Conservation (phyloP, 1,140 invertebrate species). For the Drosophila setifemur region DNA sequence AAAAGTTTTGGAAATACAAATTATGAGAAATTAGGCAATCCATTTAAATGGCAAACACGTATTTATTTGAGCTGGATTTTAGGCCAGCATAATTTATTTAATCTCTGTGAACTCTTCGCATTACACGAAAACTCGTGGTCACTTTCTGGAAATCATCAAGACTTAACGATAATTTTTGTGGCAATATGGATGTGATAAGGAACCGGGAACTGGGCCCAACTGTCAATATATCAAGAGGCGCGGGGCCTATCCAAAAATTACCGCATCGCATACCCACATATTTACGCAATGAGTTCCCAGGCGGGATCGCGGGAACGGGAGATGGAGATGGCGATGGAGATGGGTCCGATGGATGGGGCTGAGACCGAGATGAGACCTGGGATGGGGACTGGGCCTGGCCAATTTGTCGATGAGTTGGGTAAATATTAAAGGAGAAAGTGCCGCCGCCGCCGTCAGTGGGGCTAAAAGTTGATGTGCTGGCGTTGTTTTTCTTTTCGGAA, state of each 20-base stretch:
- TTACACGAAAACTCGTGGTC: constrained; percentile 24
- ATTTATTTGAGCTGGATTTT: constrained; percentile 1
- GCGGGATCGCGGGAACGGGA: constrained; percentile 7
- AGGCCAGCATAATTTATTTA: constrained; percentile 37
- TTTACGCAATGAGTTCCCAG: constrained; percentile 56
- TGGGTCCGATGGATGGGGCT: not conserved
- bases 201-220: constrained; percentile 35
- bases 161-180: constrained; percentile 13
- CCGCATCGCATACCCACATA: constrained; percentile 48
- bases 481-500: constrained; percentile 38
- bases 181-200: constrained; percentile 38
- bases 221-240: constrained; percentile 51
- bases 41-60: constrained; percentile 23
- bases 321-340: not conserved
- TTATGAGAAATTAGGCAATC: constrained; percentile 24
- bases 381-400: constrained; percentile 36
- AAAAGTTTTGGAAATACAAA: not conserved
- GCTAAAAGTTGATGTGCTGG: constrained; percentile 1
- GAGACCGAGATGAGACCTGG: constrained; percentile 18
- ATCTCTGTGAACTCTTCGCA: constrained; percentile 3
- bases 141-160: not conserved
- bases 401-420: constrained; percentile 58
- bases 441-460: constrained; percentile 29
- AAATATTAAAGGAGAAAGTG: constrained; percentile 64
- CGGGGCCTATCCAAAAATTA: constrained; percentile 45